Percentiles rank a stretch among this genome's conserved stretches.
These are phyloP conservation scores for Drosophila nr. perissopoda DNA, from an alignment of 2,888 invertebrate species.

Conservation along the genomic window DNA sequence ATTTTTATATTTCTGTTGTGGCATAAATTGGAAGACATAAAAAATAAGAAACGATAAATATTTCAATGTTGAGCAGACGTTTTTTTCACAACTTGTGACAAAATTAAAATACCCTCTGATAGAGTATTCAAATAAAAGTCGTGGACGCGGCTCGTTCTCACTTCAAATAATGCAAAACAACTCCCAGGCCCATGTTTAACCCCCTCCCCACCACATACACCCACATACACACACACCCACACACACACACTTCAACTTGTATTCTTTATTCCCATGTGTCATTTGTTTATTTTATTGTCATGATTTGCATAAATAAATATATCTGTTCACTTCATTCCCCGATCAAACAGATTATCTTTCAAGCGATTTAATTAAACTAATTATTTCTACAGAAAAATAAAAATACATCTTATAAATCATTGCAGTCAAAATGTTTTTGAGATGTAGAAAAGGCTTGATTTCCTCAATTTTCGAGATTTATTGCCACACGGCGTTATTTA, in stretches of 20 bases:
- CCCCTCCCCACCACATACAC: background rate
- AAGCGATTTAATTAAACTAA: slow-evolving; percentile 40
- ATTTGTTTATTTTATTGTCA: slow-evolving; percentile 23
- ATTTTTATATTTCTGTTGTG: background rate
- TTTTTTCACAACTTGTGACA: background rate
- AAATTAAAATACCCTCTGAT: background rate
- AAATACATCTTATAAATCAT: slow-evolving; percentile 17
- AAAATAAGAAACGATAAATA: background rate
- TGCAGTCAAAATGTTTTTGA: background rate
- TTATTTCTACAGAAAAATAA: slow-evolving; percentile 6
- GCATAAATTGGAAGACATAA: background rate
- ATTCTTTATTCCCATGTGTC: slow-evolving; percentile 14
- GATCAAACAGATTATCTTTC: slow-evolving; percentile 1
- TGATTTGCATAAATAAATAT: slow-evolving; percentile 22
- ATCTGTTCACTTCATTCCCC: slow-evolving; percentile 10
- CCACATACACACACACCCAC: background rate
- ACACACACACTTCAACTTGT: background rate
- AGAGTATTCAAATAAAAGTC: slow-evolving; percentile 30
- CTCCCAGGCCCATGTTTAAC: slow-evolving; percentile 7
- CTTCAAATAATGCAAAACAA: slow-evolving; percentile 22
- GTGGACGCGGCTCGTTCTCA: slow-evolving; percentile 16
- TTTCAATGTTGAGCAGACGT: background rate
- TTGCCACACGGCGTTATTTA: slow-evolving; percentile 7
- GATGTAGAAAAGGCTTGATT: slow-evolving; percentile 6
- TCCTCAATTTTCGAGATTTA: slow-evolving; percentile 22